Percentiles rank a stretch among this genome's conserved stretches.
phyloP scores from a whole-genome alignment of 1,140 invertebrate species.

The Sipha flava region DNA sequence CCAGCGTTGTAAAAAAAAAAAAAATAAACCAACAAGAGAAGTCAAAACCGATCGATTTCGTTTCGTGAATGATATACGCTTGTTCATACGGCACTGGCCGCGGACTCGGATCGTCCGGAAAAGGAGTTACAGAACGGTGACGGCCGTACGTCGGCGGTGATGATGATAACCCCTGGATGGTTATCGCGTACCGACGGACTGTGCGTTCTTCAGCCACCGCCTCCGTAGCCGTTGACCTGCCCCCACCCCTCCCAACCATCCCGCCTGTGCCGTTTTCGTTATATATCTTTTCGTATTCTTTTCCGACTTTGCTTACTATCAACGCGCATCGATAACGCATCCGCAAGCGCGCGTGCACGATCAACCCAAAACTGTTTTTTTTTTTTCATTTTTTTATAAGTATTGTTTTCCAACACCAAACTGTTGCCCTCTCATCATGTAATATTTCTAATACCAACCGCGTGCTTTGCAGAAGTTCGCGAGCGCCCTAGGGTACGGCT shows the following conservation, averaged over 20 bases:
- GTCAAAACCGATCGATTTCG: not conserved
- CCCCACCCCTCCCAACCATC: not conserved
- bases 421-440: no score
- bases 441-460: not conserved
- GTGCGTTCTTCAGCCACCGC: not conserved
- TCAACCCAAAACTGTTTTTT: not conserved
- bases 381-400: no score
- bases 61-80: no score
- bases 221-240: not conserved
- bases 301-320: no score
- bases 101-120: not conserved
- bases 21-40: no score
- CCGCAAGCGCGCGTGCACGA: not conserved
- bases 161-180: not conserved
- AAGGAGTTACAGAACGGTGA: not conserved
- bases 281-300: not conserved
- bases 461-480: not conserved
- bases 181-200: slow-evolving; percentile 1
- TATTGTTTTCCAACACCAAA: no score
- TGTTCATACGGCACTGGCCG: no score
- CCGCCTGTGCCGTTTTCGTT: not conserved
- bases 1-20: no score
- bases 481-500: not conserved
- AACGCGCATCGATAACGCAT: not conserved
- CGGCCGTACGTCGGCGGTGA: not conserved